Base-by-base conservation (phyloP, 2,888 invertebrate genomes). In the Panzeria rudis region DNA sequence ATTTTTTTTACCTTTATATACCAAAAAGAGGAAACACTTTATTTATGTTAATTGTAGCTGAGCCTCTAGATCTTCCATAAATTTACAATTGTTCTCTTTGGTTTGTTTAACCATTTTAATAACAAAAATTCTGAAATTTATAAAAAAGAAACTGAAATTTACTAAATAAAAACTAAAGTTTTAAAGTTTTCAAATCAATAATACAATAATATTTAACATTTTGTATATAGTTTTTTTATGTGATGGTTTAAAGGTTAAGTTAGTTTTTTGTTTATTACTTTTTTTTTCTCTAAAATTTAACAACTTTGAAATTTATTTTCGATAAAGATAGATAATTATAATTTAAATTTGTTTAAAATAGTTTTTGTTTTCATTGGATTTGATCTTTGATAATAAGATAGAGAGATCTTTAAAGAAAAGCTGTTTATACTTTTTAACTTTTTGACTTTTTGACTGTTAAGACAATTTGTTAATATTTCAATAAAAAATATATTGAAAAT, bases 391-490 rank as follows among this genome's bases (percentile, higher is more conserved):
- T 76, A 68, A 35, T n/a, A 20, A 62, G 15, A 25, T 32, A 25
- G 29, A 64, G 80, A 84, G 77, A 81, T 77, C 59, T 72, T 68
- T 68, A 77, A 77, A 81, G 66, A 78, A 82, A 81, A 82, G 50
- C 76, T 77, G 54, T 76, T 66, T 59, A 38, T 68, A 52, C 32
- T 71, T 68, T 62, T 61, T 44, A 41, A 9, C 15, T 29, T 54
- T 32, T 35, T 41, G 8, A 9, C 15, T 29, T 54, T 32, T 35
- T 41, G 8, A 5, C 66, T 9, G 62, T 66, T 17, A 66, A 80
- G 75, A 81, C 73, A 61, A 73, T 11, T 66, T 20, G 29, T 64
- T 72, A 62, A 88, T 87, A 88, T 87, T 85, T 89, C 88, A 86
- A 80, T 68, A 38, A 80, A 73, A 59, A 79, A 13, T 80, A 80